Conservation (phyloP, 2,113 vertebrate genomes). For the Rhynchomys soricoides region DNA sequence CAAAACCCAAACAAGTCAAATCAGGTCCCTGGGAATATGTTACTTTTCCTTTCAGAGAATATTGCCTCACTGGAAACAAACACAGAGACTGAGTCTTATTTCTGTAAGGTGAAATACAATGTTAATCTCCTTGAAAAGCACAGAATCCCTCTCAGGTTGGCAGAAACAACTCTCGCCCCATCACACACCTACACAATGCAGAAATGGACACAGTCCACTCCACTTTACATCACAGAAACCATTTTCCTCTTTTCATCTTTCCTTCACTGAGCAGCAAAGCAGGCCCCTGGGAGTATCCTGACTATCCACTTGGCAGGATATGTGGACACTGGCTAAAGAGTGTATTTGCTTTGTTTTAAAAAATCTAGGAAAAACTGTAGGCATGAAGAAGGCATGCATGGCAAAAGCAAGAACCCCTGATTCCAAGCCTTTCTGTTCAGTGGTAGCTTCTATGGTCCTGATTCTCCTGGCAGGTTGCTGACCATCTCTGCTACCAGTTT, state of each 20-base stretch:
- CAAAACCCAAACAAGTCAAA: conserved; percentile 3
- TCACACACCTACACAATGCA: not conserved
- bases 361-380: conserved; percentile 32
- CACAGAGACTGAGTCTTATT: not conserved
- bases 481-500: conserved; percentile 38
- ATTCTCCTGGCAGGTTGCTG: not conserved
- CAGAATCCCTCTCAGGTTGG: not conserved
- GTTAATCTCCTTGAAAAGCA: not conserved
- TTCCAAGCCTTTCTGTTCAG: not conserved
- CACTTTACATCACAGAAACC: not conserved
- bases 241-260: conserved; percentile 23
- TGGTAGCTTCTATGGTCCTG: not conserved
- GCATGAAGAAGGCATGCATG: not conserved
- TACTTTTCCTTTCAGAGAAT: conserved; percentile 34
- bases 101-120: not conserved
- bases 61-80: conserved; percentile 44
- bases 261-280: conserved; percentile 33
- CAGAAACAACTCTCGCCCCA: not conserved
- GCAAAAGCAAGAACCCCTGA: not conserved
- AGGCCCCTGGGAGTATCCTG: conserved; percentile 12
- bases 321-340: not conserved
- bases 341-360: conserved; percentile 60
- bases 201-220: not conserved
- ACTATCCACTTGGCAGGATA: conserved; percentile 21
- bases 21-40: not conserved